Percentiles rank a stretch among this genome's conserved stretches.
These are phyloP conservation scores for Drosophila paramelanica DNA, from an alignment of 2,888 invertebrate species.

Conservation along the genomic window DNA sequence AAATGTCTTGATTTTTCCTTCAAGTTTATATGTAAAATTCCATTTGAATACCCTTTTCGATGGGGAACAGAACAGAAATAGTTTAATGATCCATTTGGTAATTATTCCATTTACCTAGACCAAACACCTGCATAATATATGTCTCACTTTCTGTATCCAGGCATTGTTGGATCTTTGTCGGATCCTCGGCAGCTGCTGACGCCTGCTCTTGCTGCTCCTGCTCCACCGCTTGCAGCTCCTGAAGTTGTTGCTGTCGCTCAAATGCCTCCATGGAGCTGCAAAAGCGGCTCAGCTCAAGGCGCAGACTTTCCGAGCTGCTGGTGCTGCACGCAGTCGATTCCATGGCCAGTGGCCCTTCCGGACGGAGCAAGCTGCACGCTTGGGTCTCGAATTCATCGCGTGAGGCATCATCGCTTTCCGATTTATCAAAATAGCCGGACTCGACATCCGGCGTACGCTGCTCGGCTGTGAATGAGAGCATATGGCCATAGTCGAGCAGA, in stretches of 20 bases:
- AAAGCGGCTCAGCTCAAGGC: conserved; percentile 73
- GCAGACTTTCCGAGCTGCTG: conserved; percentile 71
- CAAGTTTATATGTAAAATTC: too few relatives aligned
- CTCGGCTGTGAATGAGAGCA: conserved; percentile 59
- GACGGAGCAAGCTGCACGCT: conserved; percentile 12
- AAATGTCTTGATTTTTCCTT: too few relatives aligned
- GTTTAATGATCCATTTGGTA: background rate
- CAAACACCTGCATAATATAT: conserved; percentile 49
- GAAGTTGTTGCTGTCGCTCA: conserved; percentile 44
- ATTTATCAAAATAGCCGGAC: conserved; percentile 81
- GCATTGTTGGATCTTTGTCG: conserved; percentile 16
- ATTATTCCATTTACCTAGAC: conserved; percentile 37
- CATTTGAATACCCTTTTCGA: too few relatives aligned
- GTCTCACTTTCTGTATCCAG: conserved; percentile 53
- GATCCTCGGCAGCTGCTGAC: background rate
- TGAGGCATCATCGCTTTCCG: conserved; percentile 79
- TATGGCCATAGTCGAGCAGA: conserved; percentile 76
- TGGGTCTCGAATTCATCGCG: conserved; percentile 73
- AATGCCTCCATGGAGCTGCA: conserved; percentile 71
- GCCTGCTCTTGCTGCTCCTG: background rate
- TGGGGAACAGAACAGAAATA: background rate
- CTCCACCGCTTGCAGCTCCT: background rate
- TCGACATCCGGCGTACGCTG: conserved; percentile 79
- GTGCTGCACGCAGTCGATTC: background rate
- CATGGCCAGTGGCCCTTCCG: background rate